phyloP scores from a whole-genome alignment of 2,888 invertebrate genomes.

The Empis stercorea region DNA sequence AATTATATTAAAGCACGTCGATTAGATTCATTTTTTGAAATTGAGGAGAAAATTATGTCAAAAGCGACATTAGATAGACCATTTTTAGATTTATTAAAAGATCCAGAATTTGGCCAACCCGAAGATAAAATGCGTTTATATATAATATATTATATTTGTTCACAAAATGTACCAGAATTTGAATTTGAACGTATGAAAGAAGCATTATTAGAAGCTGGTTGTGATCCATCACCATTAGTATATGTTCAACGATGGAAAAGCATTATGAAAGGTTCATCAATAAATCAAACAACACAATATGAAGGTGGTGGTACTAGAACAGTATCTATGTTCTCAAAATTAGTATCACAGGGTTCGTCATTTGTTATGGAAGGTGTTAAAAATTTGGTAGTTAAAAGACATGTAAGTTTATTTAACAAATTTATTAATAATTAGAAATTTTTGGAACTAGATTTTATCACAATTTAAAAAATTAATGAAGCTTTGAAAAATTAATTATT shows the following conservation, averaged over 20 bases:
- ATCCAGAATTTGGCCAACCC: slow-evolving; percentile 72
- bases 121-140: slow-evolving; percentile 91
- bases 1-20: slow-evolving; percentile 78
- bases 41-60: slow-evolving; percentile 96
- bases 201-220: slow-evolving; percentile 66
- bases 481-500: too few species aligned
- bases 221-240: slow-evolving; percentile 72
- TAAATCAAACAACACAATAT: slow-evolving; percentile 56
- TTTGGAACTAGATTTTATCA: too few species aligned
- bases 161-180: slow-evolving; percentile 60
- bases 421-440: too few species aligned
- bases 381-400: slow-evolving; percentile 95
- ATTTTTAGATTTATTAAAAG: slow-evolving; percentile 74
- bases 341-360: slow-evolving; percentile 92
- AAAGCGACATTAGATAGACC: slow-evolving; percentile 70
- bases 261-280: slow-evolving; percentile 29
- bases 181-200: slow-evolving; percentile 75
- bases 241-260: slow-evolving; percentile 84
- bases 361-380: slow-evolving; percentile 99
- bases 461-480: too few species aligned
- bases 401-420: slow-evolving; percentile 47
- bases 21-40: slow-evolving; percentile 91
- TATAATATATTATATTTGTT: slow-evolving; percentile 83
- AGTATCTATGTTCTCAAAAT: slow-evolving; percentile 95
- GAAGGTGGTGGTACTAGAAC: slow-evolving; percentile 93